These are phyloP conservation scores for Sinocyclocheilus grahami DNA, from an alignment of 2,113 vertebrate genomes.

Conservation along the genomic window DNA sequence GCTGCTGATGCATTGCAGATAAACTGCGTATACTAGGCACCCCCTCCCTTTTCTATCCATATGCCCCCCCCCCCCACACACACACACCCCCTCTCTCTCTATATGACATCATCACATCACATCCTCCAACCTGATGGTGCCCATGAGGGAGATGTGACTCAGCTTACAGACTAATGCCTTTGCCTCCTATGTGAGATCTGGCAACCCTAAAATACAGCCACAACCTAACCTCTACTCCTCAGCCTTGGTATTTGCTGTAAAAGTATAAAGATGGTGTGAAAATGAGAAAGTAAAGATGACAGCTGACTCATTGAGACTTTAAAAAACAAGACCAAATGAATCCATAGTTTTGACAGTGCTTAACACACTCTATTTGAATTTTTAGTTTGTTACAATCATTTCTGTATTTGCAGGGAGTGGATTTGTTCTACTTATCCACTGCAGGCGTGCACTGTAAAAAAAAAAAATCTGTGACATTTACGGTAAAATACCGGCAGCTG, in stretches of 20 bases:
- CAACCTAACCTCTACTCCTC: background rate
- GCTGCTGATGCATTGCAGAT: conserved; percentile 85
- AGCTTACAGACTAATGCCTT: conserved; percentile 24
- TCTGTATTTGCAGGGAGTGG: too few relatives aligned
- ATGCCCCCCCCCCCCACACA: conserved; percentile 29
- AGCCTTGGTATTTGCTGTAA: too few relatives aligned
- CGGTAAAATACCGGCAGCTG: too few relatives aligned
- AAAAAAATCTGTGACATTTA: too few relatives aligned
- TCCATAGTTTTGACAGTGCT: too few relatives aligned
- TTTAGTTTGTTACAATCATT: too few relatives aligned
- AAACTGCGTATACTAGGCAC: conserved; percentile 76
- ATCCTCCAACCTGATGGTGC: conserved; percentile 48
- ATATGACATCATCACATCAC: conserved; percentile 67
- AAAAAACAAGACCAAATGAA: too few relatives aligned
- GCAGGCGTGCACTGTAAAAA: background rate
- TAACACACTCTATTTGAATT: too few relatives aligned
- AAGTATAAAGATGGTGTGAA: too few relatives aligned
- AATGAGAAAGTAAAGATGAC: too few relatives aligned
- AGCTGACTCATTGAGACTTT: too few relatives aligned
- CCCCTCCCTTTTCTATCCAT: conserved; percentile 66
- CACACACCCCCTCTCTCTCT: conserved; percentile 45
- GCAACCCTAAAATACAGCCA: background rate
- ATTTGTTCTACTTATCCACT: background rate
- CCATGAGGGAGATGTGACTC: conserved; percentile 10
- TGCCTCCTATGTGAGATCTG: background rate